Conservation (phyloP, 2,113 vertebrate species). For the Oryzias woworae region DNA sequence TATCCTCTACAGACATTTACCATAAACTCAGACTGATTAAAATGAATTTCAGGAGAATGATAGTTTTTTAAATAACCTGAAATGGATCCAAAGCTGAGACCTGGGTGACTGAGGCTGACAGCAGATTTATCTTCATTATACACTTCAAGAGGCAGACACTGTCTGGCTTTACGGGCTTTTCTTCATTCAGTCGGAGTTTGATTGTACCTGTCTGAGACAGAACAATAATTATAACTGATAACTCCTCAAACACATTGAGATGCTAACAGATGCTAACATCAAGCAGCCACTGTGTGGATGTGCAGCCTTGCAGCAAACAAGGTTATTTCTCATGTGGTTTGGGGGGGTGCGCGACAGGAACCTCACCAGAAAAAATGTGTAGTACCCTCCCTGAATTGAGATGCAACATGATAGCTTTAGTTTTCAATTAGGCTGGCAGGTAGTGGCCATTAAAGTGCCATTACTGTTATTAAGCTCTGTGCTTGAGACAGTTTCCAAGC, state of each 20-base stretch:
- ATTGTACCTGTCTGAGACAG: constrained; percentile 10
- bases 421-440: constrained; percentile 53
- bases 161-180: neutral
- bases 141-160: neutral
- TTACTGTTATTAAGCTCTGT: constrained; percentile 48
- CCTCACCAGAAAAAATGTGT: constrained; percentile 9
- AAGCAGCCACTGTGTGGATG: constrained; percentile 8
- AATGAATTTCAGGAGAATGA: no score
- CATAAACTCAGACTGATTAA: no score
- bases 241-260: constrained; percentile 22
- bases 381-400: constrained; percentile 27
- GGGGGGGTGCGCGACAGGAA: constrained; percentile 24
- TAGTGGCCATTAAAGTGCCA: constrained; percentile 41
- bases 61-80: neutral
- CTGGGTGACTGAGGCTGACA: neutral
- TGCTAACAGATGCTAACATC: constrained; percentile 38
- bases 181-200: neutral
- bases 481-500: constrained; percentile 33
- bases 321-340: constrained; percentile 24
- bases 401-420: constrained; percentile 34
- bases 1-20: no score
- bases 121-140: neutral
- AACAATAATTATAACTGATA: constrained; percentile 10
- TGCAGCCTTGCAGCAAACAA: constrained; percentile 17
- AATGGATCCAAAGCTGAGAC: neutral